Evolutionary conservation across 2,113 vertebrate species (phyloP).

Genomic region (Tragelaphus imberbis): DNA sequence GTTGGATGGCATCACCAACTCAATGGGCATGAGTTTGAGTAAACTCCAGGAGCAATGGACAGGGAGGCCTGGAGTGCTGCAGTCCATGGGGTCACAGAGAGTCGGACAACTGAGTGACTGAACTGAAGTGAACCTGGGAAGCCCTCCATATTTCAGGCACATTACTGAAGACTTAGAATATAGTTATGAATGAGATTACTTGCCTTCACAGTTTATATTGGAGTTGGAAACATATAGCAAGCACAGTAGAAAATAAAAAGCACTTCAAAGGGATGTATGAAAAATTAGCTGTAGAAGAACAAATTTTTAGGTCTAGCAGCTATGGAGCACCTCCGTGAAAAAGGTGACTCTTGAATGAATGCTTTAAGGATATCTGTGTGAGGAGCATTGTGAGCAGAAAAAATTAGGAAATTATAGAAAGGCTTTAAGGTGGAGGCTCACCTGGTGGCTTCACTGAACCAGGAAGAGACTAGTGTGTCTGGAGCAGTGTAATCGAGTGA

Average conservation of each 20-base stretch:
- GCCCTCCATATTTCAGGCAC: background rate
- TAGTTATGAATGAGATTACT: background rate
- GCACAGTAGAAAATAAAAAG: background rate
- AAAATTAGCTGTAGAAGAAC: background rate
- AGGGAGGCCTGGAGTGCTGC: background rate
- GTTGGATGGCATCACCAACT: background rate
- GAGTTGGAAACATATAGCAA: background rate
- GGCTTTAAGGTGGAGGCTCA: background rate
- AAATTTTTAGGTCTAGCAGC: background rate
- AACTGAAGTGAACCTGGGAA: background rate
- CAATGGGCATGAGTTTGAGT: background rate
- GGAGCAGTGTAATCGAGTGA: background rate
- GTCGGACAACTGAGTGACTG: background rate
- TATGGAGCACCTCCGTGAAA: background rate
- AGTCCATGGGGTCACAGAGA: rapidly evolving
- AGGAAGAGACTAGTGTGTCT: background rate
- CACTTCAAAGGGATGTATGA: background rate
- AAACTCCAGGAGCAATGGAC: background rate
- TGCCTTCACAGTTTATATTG: background rate
- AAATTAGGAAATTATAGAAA: background rate
- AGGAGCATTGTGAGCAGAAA: background rate
- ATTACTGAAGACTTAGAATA: background rate
- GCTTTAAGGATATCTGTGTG: background rate
- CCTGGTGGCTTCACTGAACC: background rate
- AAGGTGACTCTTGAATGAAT: background rate